phyloP scores from a whole-genome alignment of 2,797 vertebrate genomes.

The Arrhamphus sclerolepis region DNA sequence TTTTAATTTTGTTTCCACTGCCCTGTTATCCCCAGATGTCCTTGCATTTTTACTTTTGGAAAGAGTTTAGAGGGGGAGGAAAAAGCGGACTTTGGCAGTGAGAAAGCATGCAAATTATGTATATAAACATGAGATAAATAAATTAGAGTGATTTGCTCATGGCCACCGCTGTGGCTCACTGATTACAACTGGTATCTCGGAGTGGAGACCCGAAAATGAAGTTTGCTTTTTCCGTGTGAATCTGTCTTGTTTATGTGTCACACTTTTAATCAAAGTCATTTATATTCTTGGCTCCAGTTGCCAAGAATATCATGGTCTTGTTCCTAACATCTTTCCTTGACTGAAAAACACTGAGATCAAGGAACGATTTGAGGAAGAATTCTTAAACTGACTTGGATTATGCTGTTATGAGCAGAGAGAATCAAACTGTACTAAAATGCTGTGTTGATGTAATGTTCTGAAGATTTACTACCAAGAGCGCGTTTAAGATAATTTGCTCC shows the following conservation, averaged over 20 bases:
- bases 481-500: too few species aligned
- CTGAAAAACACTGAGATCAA: too few species aligned
- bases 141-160: slow-evolving; percentile 30
- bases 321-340: too few species aligned
- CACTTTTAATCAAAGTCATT: neutral
- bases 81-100: neutral
- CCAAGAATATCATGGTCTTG: too few species aligned
- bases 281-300: neutral
- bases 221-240: neutral
- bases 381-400: too few species aligned
- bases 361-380: too few species aligned
- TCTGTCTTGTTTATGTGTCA: neutral
- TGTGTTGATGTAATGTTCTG: too few species aligned
- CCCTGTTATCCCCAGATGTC: slow-evolving; percentile 35
- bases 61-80: slow-evolving; percentile 4
- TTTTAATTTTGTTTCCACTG: neutral
- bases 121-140: slow-evolving; percentile 23
- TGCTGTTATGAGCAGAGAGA: too few species aligned
- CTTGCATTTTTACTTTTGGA: slow-evolving; percentile 38
- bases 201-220: slow-evolving; percentile 2
- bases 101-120: slow-evolving; percentile 24
- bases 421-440: too few species aligned
- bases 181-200: slow-evolving; percentile 14
- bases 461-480: too few species aligned
- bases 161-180: slow-evolving; percentile 3